Conservation (phyloP, 2,888 invertebrate species). For the Eremobia ochroleuca region DNA sequence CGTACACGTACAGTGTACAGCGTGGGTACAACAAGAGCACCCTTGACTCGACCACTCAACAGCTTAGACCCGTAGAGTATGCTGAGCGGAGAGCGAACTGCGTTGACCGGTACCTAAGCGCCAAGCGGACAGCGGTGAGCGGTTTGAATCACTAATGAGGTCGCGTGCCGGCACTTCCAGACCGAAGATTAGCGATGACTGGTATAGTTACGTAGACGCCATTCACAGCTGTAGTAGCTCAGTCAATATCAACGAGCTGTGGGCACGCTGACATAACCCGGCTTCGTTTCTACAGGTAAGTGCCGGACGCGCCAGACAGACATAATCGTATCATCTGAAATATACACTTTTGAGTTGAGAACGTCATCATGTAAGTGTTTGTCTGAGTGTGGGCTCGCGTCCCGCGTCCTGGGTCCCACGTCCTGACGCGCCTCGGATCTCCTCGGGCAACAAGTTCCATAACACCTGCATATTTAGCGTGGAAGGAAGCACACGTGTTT, state of each 20-base stretch:
- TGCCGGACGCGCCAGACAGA: not conserved
- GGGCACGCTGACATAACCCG: not conserved
- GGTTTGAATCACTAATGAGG: not conserved
- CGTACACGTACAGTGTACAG: not conserved
- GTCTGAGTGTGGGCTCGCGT: not conserved
- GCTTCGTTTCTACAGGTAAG: not conserved
- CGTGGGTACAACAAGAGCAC: not conserved
- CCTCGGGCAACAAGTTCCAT: not conserved
- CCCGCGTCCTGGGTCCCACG: not conserved
- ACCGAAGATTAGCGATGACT: slow-evolving; percentile 3
- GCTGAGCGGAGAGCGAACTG: not conserved
- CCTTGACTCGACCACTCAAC: not conserved
- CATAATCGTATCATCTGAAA: not conserved
- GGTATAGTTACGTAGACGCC: not conserved
- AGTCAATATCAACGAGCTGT: not conserved
- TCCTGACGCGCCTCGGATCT: not conserved
- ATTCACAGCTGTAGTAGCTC: not conserved
- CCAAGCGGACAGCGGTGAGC: not conserved
- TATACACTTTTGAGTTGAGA: not conserved
- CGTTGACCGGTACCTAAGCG: not conserved
- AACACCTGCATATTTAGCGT: not conserved
- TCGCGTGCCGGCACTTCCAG: slow-evolving; percentile 7
- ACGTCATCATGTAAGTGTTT: not conserved
- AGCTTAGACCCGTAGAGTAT: not conserved
- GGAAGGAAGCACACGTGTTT: not conserved